phyloP scores from a whole-genome alignment of 2,888 invertebrate species.

The Eutolmus rufibarbis region DNA sequence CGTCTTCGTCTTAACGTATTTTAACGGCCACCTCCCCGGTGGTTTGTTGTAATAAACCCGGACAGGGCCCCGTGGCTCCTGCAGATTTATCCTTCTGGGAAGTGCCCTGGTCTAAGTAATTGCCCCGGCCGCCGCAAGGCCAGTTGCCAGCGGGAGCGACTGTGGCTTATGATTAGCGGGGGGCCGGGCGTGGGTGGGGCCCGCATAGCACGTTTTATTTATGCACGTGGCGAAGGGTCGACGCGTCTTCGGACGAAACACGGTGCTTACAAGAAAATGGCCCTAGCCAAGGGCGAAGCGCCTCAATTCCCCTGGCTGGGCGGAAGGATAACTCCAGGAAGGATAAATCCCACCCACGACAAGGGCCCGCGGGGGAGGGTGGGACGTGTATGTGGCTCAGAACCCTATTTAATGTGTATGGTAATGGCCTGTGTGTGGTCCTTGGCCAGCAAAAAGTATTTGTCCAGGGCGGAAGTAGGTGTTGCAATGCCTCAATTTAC shows the following conservation, averaged over 20 bases:
- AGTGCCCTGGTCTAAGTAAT: neutral
- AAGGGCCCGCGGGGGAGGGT: neutral
- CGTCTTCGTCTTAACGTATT: neutral
- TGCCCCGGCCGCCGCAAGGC: neutral
- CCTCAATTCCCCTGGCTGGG: neutral
- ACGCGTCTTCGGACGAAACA: neutral
- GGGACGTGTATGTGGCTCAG: neutral
- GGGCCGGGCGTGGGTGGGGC: neutral
- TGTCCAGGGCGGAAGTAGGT: neutral
- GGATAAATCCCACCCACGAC: neutral
- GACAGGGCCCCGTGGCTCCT: neutral
- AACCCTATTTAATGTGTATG: neutral
- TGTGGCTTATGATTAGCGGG: neutral
- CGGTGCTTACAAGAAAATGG: neutral
- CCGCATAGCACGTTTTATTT: neutral
- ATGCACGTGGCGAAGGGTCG: neutral
- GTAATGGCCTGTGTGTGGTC: neutral
- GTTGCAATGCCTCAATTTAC: neutral
- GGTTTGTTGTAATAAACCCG: neutral
- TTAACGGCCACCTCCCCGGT: neutral
- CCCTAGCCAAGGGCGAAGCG: neutral
- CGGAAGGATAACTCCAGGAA: neutral
- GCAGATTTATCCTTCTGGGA: neutral
- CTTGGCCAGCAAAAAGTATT: neutral
- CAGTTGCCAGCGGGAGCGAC: neutral